These are phyloP conservation scores for Benthosema pterotum DNA, from an alignment of 2,797 vertebrate species.

Conservation along the genomic window DNA sequence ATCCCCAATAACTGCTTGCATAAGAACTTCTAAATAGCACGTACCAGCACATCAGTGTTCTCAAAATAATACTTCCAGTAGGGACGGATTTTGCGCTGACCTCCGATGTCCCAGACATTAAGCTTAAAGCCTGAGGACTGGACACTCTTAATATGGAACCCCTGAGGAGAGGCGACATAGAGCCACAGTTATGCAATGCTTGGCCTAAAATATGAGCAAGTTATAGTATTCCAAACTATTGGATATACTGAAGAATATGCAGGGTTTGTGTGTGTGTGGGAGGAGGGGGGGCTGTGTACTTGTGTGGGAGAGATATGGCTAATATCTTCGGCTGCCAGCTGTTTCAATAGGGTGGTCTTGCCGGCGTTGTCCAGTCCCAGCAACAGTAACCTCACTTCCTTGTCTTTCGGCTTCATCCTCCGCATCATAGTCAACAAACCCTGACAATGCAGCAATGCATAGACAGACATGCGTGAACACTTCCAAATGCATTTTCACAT, in stretches of 20 bases:
- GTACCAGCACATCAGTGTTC: constrained; percentile 86
- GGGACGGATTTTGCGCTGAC: constrained; percentile 84
- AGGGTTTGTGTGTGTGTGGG: neutral
- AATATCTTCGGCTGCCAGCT: constrained; percentile 77
- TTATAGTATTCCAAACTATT: neutral
- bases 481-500: constrained; percentile 15
- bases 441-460: constrained; percentile 61
- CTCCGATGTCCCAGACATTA: constrained; percentile 89
- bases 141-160: constrained; percentile 88
- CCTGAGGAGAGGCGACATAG: constrained; percentile 60
- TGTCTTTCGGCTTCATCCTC: constrained; percentile 91
- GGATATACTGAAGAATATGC: too few relatives aligned
- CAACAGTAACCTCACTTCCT: constrained; percentile 92
- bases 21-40: constrained; percentile 36
- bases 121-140: constrained; percentile 85
- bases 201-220: neutral
- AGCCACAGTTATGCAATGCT: constrained; percentile 6
- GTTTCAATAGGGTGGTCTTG: constrained; percentile 88
- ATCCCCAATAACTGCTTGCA: neutral
- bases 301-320: constrained; percentile 81
- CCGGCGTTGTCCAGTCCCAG: constrained; percentile 95
- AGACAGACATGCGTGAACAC: constrained; percentile 5
- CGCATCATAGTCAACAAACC: constrained; percentile 93
- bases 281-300: constrained; percentile 48
- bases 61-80: constrained; percentile 89